Conservation (phyloP, 2,888 invertebrate genomes). For the Habrosyne pyritoides region DNA sequence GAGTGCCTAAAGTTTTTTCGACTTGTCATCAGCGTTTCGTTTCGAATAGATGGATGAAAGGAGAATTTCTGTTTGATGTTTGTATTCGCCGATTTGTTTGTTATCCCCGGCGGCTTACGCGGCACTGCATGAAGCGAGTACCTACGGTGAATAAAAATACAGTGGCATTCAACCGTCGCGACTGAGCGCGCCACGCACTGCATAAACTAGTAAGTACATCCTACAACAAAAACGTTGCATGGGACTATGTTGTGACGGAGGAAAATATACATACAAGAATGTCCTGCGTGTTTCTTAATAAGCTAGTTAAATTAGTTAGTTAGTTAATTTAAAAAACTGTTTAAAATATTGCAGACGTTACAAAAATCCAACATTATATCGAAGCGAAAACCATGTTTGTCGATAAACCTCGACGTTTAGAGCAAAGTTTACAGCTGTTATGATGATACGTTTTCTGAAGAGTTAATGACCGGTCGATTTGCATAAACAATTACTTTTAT, state of each 20-base stretch:
- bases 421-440: too few species aligned
- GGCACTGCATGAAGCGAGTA: not conserved
- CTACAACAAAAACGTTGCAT: not conserved
- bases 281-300: not conserved
- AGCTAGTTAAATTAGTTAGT: too few species aligned
- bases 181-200: not conserved
- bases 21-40: slow-evolving; percentile 40
- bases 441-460: too few species aligned
- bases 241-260: not conserved
- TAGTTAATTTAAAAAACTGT: too few species aligned
- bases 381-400: too few species aligned
- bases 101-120: not conserved
- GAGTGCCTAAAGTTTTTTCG: slow-evolving; percentile 35
- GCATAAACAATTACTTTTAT: too few species aligned
- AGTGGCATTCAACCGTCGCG: not conserved
- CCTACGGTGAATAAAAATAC: not conserved
- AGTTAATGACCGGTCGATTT: too few species aligned
- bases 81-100: slow-evolving; percentile 31
- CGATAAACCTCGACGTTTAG: too few species aligned
- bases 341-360: too few species aligned
- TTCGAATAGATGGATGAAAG: slow-evolving; percentile 30
- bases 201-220: not conserved
- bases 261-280: not conserved
- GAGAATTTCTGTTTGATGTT: slow-evolving; percentile 40
- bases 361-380: too few species aligned